Evolutionary conservation across 2,888 invertebrate species (phyloP).

Genomic region (Eubasilissa splendida): DNA sequence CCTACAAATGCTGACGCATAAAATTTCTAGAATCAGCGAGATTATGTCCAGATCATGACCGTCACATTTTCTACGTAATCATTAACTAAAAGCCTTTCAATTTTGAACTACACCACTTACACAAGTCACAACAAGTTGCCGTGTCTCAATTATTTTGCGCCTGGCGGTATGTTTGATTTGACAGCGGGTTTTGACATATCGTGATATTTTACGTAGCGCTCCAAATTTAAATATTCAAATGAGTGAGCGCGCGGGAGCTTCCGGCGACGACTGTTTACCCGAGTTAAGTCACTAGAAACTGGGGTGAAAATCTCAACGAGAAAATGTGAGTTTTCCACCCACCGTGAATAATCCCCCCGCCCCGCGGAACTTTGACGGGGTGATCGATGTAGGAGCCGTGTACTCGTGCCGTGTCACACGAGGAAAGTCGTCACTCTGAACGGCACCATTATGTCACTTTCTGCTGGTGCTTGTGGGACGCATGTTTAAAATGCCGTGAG

Average conservation of each 20-base stretch:
- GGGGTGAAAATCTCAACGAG: slow-evolving; percentile 26
- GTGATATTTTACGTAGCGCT: slow-evolving; percentile 57
- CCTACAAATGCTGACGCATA: too few relatives aligned
- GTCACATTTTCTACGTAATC: too few relatives aligned
- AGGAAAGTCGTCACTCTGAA: slow-evolving; percentile 24
- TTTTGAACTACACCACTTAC: slow-evolving; percentile 3
- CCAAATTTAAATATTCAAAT: slow-evolving; percentile 59
- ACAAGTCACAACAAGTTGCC: slow-evolving; percentile 40
- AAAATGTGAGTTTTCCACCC: neutral
- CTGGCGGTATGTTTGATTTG: slow-evolving; percentile 46
- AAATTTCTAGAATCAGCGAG: too few relatives aligned
- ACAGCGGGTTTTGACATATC: slow-evolving; percentile 57
- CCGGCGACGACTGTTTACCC: slow-evolving; percentile 45
- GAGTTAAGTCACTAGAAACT: slow-evolving; percentile 42
- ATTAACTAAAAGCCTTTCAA: slow-evolving; percentile 13
- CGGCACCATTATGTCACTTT: slow-evolving; percentile 11
- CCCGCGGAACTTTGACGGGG: slow-evolving; percentile 30
- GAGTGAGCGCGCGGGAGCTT: slow-evolving; percentile 46
- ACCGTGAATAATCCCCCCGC: neutral
- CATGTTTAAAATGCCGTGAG: neutral
- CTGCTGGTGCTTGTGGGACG: slow-evolving; percentile 11
- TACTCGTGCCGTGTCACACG: slow-evolving; percentile 25
- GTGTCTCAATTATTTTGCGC: slow-evolving; percentile 23
- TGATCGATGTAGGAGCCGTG: slow-evolving; percentile 20
- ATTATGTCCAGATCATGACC: too few relatives aligned